phyloP scores from a whole-genome alignment of 2,797 vertebrate species.

The Coregonus suidteri region DNA sequence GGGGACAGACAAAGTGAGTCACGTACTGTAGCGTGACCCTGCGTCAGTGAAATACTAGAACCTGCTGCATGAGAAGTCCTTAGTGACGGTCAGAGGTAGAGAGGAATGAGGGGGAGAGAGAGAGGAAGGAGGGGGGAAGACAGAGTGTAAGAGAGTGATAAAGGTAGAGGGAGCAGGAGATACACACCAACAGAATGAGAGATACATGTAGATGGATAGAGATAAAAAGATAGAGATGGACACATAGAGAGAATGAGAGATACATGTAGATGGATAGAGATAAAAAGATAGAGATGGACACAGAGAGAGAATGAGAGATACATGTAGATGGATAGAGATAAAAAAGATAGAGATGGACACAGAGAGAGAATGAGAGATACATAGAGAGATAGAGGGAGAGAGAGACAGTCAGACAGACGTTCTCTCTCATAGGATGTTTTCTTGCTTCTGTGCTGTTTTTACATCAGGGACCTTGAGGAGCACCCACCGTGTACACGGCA shows the following conservation, averaged over 20 bases:
- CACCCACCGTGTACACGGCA: constrained; percentile 68
- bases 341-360: no score
- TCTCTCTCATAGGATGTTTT: constrained; percentile 48
- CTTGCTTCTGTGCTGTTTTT: constrained; percentile 50
- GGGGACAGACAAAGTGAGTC: constrained; percentile 29
- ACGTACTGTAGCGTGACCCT: constrained; percentile 30
- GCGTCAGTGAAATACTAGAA: constrained; percentile 68
- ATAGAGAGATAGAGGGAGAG: neutral
- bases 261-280: neutral
- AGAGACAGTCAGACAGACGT: neutral
- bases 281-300: neutral
- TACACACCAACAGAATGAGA: neutral
- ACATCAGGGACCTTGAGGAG: constrained; percentile 64
- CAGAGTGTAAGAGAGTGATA: constrained; percentile 28
- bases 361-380: neutral
- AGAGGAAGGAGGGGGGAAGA: neutral
- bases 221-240: constrained; percentile 25
- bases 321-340: neutral
- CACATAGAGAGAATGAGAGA: neutral
- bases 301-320: neutral
- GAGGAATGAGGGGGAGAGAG: neutral
- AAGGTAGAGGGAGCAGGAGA: neutral
- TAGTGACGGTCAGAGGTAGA: constrained; percentile 36
- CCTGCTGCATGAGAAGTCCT: constrained; percentile 57
- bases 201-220: neutral